A percentile compares a stretch with the other conserved stretches of the same genome.
phyloP scores from a whole-genome alignment of 2,888 invertebrate genomes.

The Noctua comes region DNA sequence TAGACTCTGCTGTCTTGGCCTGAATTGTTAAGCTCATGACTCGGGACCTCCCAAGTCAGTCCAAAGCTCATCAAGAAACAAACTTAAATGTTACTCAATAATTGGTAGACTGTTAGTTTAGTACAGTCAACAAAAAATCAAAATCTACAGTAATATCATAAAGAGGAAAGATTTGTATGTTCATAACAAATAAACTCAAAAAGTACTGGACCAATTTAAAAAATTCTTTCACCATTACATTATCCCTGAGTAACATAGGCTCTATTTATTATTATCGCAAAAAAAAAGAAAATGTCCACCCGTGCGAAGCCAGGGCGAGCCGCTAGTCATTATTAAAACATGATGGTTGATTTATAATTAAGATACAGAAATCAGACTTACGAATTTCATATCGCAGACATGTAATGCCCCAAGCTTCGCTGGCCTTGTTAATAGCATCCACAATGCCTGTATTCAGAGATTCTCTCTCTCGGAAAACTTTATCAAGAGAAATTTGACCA shows the following conservation, averaged over 20 bases:
- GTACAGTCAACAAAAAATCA: neutral
- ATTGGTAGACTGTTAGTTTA: neutral
- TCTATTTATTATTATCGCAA: no score
- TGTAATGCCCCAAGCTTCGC: conserved; percentile 99
- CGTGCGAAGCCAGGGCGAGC: no score
- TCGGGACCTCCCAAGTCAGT: neutral
- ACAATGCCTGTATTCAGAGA: conserved; percentile 98
- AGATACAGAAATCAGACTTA: conserved; percentile 72
- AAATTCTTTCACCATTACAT: no score
- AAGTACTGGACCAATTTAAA: no score
- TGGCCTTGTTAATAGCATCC: conserved; percentile 99
- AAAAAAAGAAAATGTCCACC: no score
- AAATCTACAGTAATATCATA: no score
- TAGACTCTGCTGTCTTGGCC: neutral
- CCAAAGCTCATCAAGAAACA: neutral
- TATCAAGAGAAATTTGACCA: conserved; percentile 99
- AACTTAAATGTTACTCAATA: neutral
- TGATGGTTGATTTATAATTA: neutral
- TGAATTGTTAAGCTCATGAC: neutral
- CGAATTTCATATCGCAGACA: conserved; percentile 94
- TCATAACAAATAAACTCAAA: no score
- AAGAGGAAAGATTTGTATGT: no score
- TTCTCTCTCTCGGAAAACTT: conserved; percentile 99
- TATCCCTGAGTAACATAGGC: no score
- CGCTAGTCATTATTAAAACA: no score